phyloP scores from a whole-genome alignment of 2,797 vertebrate genomes.

The Oryzias dopingdopingensis region DNA sequence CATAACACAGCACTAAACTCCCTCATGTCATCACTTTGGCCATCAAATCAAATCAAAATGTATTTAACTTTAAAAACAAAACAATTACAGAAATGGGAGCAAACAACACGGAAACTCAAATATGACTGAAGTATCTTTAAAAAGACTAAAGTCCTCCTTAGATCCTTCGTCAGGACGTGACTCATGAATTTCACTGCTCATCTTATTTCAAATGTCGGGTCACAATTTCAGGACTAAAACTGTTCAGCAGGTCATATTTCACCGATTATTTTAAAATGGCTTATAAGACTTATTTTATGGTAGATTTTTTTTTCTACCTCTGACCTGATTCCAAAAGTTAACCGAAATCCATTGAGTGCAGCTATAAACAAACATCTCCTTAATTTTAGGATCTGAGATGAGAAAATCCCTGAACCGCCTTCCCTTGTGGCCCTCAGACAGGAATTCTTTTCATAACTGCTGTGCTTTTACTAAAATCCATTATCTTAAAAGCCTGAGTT shows the following conservation, averaged over 20 bases:
- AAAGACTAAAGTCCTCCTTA: background rate
- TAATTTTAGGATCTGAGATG: too few species aligned
- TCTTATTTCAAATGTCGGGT: slow-evolving; percentile 20
- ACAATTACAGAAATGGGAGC: background rate
- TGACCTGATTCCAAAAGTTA: too few species aligned
- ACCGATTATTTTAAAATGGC: slow-evolving; percentile 11
- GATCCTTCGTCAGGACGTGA: slow-evolving; percentile 2
- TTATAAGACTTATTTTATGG: too few species aligned
- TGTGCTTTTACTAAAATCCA: too few species aligned
- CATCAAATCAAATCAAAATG: slow-evolving; percentile 63
- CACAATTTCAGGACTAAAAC: slow-evolving; percentile 25
- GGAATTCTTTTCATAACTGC: too few species aligned
- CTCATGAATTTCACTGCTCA: slow-evolving; percentile 7
- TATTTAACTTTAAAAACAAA: background rate
- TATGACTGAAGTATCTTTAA: too few species aligned
- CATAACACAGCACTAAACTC: slow-evolving; percentile 47
- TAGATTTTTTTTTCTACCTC: too few species aligned
- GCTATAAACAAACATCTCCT: too few species aligned
- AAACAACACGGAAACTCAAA: background rate
- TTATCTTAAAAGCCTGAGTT: too few species aligned
- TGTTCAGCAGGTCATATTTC: slow-evolving; percentile 17
- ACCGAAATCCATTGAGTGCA: too few species aligned
- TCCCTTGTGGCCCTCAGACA: too few species aligned
- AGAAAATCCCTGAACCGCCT: too few species aligned
- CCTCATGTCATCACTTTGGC: slow-evolving; percentile 27